phyloP scores from a whole-genome alignment of 2,888 invertebrate species.

The Coelopa pilipes region DNA sequence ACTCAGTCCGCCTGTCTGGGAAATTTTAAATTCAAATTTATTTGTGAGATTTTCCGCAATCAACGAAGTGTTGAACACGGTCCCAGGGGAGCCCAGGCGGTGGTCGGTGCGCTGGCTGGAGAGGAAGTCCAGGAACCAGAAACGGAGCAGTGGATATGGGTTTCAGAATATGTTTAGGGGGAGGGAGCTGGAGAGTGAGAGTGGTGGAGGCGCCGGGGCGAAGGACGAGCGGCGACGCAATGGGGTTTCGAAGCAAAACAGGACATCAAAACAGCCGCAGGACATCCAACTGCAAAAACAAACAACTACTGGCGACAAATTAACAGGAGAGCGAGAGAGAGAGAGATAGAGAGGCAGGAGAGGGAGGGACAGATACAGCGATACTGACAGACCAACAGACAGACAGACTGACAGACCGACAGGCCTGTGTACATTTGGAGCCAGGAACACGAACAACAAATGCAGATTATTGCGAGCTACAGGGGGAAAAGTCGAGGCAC shows the following conservation, averaged over 20 bases:
- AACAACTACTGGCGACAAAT: no score
- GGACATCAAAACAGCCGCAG: slow-evolving; percentile 18
- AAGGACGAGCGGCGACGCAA: neutral
- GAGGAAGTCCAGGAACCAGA: no score
- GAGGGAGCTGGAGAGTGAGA: no score
- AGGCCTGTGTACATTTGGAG: neutral
- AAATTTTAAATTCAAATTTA: slow-evolving; percentile 23
- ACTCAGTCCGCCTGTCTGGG: neutral
- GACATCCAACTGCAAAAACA: slow-evolving; percentile 23
- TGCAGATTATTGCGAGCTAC: no score
- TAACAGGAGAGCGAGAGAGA: no score
- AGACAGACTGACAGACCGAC: neutral
- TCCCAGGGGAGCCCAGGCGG: no score
- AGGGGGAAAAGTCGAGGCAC: neutral
- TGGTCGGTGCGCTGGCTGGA: no score
- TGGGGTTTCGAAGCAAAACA: neutral
- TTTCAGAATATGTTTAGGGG: no score
- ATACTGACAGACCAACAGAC: neutral
- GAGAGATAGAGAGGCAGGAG: no score
- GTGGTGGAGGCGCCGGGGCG: no score
- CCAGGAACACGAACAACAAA: neutral
- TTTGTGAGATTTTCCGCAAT: slow-evolving; percentile 23
- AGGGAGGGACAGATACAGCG: neutral
- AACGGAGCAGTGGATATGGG: no score
- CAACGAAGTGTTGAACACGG: neutral